phyloP scores from a whole-genome alignment of 2,113 vertebrate species.

The Phoenicopterus ruber region DNA sequence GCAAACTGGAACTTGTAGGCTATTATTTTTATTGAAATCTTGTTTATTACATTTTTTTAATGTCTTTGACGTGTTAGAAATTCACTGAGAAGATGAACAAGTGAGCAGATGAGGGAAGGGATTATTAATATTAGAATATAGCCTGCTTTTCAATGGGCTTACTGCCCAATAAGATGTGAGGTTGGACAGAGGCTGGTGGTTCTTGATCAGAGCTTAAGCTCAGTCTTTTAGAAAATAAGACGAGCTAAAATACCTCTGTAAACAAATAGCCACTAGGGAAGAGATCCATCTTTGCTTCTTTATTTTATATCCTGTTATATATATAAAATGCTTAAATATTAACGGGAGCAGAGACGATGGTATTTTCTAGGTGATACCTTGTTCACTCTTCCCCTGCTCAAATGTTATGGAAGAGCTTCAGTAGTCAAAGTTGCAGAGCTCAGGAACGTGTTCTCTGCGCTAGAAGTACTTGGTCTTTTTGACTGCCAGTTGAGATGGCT shows the following conservation, averaged over 20 bases:
- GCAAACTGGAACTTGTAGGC: background rate
- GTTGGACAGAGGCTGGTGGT: background rate
- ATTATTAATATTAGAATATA: background rate
- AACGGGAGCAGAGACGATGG: background rate
- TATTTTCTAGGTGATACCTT: background rate
- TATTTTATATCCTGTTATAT: background rate
- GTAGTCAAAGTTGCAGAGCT: background rate
- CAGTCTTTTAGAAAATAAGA: background rate
- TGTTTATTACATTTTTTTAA: background rate
- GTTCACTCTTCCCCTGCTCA: background rate
- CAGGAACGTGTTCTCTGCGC: background rate
- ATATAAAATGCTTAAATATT: background rate
- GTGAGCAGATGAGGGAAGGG: background rate
- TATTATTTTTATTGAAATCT: background rate
- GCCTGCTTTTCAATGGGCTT: background rate
- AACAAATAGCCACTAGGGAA: background rate
- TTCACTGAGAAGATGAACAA: background rate
- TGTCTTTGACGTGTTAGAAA: background rate
- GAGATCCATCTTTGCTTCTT: background rate
- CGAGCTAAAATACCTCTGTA: background rate
- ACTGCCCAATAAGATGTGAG: background rate
- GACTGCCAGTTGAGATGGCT: background rate
- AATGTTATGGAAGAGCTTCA: background rate
- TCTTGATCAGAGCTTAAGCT: background rate
- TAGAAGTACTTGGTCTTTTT: background rate